Evolutionary conservation across 1,140 invertebrate genomes (phyloP), one percentile per base, ranked within the genome.

Genomic region (Temnothorax curvispinosus): DNA sequence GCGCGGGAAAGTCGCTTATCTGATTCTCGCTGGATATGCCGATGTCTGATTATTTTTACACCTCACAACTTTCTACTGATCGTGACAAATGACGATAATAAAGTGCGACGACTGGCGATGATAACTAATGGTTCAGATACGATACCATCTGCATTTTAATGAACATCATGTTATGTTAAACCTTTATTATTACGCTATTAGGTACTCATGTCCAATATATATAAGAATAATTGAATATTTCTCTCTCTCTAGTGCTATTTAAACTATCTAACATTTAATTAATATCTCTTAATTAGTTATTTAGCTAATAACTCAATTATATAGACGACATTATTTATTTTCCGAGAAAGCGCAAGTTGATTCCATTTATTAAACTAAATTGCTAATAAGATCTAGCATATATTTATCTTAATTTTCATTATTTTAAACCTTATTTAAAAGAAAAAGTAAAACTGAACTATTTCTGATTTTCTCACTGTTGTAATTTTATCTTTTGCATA

Each of bases 31-130:
- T 67, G n/a, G n/a, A 52, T 44, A 47, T 9, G 11, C 35, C 4
- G 52, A 65, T 72, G 65, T 67, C 18, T 58, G 38, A 85, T 85
- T 90, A 90, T 80, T 56, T 64, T 52, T 71, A 71, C 52, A 32
- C 69, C 13, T 84, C 38, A 38, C 50, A 72, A 84, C 88, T 90
- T 89, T 90, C 88, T 87, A 90, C 64, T 69, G 47, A 54, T 90
- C 81, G 54, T 72, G 58, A 74, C 56, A 58, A 87, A 87, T 47
- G 41, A 27, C 27, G 44, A 62, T 84, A 47, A 74, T 84, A 62
- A 84, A 84, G 5, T 18, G 13, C 13, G 13, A 50, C 21, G 69
- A 38, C 44, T n/a, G 69, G 27, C 80, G 54, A 74, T 62, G 54
- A 82, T 74, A 54, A 82, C 18, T 60, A 60, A 72, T 74, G 13